phyloP scores from a whole-genome alignment of 2,113 vertebrate genomes.

The Fukomys damarensis region DNA sequence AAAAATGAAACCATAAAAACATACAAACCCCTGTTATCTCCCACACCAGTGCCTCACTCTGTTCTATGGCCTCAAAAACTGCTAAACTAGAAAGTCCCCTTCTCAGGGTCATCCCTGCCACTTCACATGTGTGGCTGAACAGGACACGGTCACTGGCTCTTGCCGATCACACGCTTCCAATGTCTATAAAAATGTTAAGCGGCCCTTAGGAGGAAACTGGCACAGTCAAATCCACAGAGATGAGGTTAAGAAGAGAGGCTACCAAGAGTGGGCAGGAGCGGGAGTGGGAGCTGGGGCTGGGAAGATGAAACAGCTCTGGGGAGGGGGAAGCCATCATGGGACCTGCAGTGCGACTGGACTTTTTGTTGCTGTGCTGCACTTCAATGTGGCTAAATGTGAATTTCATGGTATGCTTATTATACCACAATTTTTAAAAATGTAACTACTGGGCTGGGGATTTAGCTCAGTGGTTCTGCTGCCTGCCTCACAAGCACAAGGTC shows the following conservation, averaged over 20 bases:
- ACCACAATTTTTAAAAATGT: background rate
- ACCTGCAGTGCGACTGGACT: background rate
- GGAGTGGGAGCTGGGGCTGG: background rate
- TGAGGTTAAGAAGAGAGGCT: background rate
- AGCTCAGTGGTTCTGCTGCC: no score
- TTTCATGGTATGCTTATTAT: background rate
- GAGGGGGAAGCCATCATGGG: background rate
- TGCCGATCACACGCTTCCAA: background rate
- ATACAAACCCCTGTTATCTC: background rate
- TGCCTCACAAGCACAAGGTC: no score
- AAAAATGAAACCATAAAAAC: conserved; percentile 1
- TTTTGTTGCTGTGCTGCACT: background rate
- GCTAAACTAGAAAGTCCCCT: background rate
- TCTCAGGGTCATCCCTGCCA: background rate
- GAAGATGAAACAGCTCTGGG: background rate
- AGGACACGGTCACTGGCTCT: background rate
- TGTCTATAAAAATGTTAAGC: background rate
- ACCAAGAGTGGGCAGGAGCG: background rate
- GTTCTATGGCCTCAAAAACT: background rate
- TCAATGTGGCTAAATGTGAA: background rate
- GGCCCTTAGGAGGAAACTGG: background rate
- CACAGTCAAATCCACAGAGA: background rate
- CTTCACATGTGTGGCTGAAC: background rate
- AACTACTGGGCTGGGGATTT: no score
- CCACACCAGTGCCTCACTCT: no score